Evolutionary conservation across 2,888 invertebrate species (phyloP).

Genomic region (Caenorhabditis sp.): DNA sequence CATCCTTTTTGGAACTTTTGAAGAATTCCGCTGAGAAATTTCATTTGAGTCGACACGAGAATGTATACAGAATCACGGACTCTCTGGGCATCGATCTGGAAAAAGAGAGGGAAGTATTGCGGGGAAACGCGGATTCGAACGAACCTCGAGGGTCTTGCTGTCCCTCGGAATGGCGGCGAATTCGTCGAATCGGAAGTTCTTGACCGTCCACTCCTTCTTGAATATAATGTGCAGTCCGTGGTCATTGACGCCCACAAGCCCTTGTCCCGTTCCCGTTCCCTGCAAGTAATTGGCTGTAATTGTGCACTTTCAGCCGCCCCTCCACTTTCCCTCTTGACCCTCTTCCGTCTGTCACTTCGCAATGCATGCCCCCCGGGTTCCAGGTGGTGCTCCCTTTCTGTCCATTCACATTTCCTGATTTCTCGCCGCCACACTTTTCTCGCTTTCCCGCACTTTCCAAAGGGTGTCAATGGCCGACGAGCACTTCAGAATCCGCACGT

Average conservation of each 20-base stretch:
- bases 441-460: background rate
- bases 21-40: constrained; percentile 52
- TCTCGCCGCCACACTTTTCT: constrained; percentile 12
- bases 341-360: constrained; percentile 35
- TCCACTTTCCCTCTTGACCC: constrained; percentile 30
- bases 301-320: constrained; percentile 30
- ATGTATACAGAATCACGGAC: constrained; percentile 17
- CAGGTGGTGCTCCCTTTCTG: constrained; percentile 28
- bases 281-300: constrained; percentile 51
- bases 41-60: constrained; percentile 53
- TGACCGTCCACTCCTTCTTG: constrained; percentile 45
- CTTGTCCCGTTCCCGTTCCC: constrained; percentile 37
- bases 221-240: constrained; percentile 58
- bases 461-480: constrained; percentile 35
- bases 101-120: too few species aligned
- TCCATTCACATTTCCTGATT: constrained; percentile 46
- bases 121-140: background rate
- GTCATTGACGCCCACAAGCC: constrained; percentile 52
- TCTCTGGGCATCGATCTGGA: constrained; percentile 51
- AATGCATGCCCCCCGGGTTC: constrained; percentile 11
- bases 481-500: constrained; percentile 50
- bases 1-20: constrained; percentile 32
- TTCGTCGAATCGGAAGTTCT: constrained; percentile 53
- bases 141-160: constrained; percentile 43
- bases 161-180: constrained; percentile 29